phyloP scores from a whole-genome alignment of 2,797 vertebrate species.

The Kryptolebias ocellatus region DNA sequence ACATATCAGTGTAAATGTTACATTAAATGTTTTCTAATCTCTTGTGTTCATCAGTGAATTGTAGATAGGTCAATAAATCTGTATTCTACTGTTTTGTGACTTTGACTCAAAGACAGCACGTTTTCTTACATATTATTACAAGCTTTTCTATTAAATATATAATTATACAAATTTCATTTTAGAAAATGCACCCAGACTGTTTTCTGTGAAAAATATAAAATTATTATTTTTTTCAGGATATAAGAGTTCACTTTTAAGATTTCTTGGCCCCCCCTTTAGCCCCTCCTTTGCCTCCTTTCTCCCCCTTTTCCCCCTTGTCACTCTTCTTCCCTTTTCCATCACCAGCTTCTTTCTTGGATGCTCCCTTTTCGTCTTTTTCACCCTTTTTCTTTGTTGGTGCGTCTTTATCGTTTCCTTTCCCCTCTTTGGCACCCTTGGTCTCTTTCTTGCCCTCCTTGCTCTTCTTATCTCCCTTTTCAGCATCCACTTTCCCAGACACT shows the following conservation, averaged over 20 bases:
- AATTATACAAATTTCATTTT: slow-evolving; percentile 52
- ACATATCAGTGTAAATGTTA: slow-evolving; percentile 67
- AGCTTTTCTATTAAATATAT: slow-evolving; percentile 47
- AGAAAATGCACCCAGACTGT: slow-evolving; percentile 47
- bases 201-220: slow-evolving; percentile 36
- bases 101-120: slow-evolving; percentile 12
- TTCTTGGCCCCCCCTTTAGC: slow-evolving; percentile 77
- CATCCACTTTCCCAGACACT: slow-evolving; percentile 87
- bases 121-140: slow-evolving; percentile 3
- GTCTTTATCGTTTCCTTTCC: slow-evolving; percentile 64
- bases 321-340: slow-evolving; percentile 58
- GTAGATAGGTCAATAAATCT: slow-evolving; percentile 77
- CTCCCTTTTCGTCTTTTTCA: slow-evolving; percentile 61
- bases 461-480: slow-evolving; percentile 81
- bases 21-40: slow-evolving; percentile 62
- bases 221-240: slow-evolving; percentile 28
- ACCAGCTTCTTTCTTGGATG: slow-evolving; percentile 55
- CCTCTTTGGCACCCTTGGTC: slow-evolving; percentile 79
- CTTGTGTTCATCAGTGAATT: slow-evolving; percentile 71
- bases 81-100: slow-evolving; percentile 52
- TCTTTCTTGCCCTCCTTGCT: slow-evolving; percentile 79
- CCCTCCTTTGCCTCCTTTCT: slow-evolving; percentile 67
- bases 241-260: slow-evolving; percentile 75
- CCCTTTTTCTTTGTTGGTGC: slow-evolving; percentile 63
- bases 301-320: slow-evolving; percentile 52